Percentiles rank a stretch among this genome's conserved stretches.
Conservation (phyloP, 2,888 invertebrate genomes). For the Agrochola lota region DNA sequence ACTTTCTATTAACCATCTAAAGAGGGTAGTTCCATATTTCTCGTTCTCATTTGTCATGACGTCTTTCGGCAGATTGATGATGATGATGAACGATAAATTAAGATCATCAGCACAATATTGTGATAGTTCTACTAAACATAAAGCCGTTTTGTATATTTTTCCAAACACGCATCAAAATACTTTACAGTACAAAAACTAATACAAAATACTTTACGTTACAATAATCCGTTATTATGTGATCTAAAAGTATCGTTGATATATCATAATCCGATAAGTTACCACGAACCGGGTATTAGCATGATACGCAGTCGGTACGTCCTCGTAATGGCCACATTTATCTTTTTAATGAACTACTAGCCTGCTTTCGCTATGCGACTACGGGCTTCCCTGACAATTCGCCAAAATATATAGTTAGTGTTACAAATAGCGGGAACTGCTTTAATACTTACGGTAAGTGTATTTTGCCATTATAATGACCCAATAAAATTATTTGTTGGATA, state of each 20-base stretch:
- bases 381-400: constrained; percentile 75
- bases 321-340: constrained; percentile 88
- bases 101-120: neutral
- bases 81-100: neutral
- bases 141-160: neutral
- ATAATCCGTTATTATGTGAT: constrained; percentile 30
- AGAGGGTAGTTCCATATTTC: too few species aligned
- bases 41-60: too few species aligned
- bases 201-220: neutral
- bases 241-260: constrained; percentile 54
- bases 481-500: constrained; percentile 43
- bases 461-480: constrained; percentile 76
- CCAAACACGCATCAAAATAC: constrained; percentile 1
- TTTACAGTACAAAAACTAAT: too few species aligned
- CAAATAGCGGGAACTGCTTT: constrained; percentile 75
- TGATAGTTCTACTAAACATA: neutral
- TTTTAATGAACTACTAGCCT: constrained; percentile 87
- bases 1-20: too few species aligned
- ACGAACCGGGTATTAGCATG: constrained; percentile 74
- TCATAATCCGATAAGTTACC: constrained; percentile 71
- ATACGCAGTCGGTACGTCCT: constrained; percentile 80
- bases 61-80: neutral
- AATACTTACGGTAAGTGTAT: constrained; percentile 78
- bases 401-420: constrained; percentile 81
- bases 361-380: constrained; percentile 82